Evolutionary conservation across 2,797 vertebrate species (phyloP).

Genomic region (Aulostomus chinensis): DNA sequence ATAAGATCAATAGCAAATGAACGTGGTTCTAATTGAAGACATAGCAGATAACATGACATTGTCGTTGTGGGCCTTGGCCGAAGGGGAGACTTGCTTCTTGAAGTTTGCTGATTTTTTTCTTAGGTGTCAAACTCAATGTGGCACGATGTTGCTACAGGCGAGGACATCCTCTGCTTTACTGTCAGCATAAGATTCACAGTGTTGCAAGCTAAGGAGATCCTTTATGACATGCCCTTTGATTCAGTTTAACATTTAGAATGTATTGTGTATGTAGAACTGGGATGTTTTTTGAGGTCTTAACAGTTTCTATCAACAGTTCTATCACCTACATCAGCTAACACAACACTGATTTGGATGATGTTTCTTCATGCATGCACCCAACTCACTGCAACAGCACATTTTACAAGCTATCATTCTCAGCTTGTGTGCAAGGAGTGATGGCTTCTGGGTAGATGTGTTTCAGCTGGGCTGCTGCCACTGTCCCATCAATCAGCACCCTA

Average conservation of each 20-base stretch:
- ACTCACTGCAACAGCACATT: too few relatives aligned
- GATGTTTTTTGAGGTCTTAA: too few relatives aligned
- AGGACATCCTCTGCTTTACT: background rate
- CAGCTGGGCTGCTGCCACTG: too few relatives aligned
- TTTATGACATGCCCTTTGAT: background rate
- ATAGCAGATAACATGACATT: background rate
- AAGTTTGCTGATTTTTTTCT: conserved; percentile 2
- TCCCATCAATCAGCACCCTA: too few relatives aligned
- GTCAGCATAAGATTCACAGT: background rate
- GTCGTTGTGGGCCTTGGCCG: background rate
- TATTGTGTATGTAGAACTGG: background rate
- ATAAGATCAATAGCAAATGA: conserved; percentile 9
- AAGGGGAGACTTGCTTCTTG: conserved; percentile 4
- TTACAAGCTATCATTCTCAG: too few relatives aligned
- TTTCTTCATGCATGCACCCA: too few relatives aligned
- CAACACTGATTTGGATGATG: too few relatives aligned
- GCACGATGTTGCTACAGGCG: background rate
- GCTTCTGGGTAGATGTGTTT: too few relatives aligned
- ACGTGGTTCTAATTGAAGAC: background rate
- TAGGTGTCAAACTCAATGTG: conserved; percentile 8
- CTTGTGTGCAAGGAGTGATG: too few relatives aligned
- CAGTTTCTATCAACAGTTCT: too few relatives aligned
- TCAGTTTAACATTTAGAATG: background rate
- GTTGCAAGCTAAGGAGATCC: background rate
- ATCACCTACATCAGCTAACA: too few relatives aligned